Percentiles rank a stretch among this genome's conserved stretches.
Conservation (phyloP, 2,888 invertebrate species). For the Acanthosepion lycidas region DNA sequence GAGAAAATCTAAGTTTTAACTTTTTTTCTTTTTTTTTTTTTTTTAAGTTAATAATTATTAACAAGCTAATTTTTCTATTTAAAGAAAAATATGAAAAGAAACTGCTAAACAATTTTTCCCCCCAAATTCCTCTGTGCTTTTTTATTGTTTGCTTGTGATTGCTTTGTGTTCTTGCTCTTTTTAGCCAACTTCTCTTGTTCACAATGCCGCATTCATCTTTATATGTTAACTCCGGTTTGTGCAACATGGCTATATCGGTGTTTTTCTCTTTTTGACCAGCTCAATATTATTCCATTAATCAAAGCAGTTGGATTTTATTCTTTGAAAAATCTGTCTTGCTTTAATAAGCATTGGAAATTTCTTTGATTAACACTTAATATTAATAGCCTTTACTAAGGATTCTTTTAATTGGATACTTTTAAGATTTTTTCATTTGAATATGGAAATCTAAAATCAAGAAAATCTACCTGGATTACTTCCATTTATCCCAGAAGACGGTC, state of each 20-base stretch:
- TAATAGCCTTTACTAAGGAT: neutral
- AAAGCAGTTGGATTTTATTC: neutral
- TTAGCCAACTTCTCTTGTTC: neutral
- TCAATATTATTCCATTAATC: neutral
- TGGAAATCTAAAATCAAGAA: neutral
- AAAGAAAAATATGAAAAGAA: no score
- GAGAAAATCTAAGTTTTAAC: neutral
- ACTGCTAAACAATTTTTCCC: neutral
- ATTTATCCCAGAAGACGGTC: neutral
- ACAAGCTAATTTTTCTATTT: neutral
- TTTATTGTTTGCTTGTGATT: slow-evolving; percentile 4
- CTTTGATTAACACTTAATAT: neutral
- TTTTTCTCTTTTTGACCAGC: neutral
- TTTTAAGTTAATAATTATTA: neutral
- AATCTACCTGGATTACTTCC: neutral
- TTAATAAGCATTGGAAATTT: neutral
- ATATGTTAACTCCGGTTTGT: neutral
- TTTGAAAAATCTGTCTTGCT: neutral
- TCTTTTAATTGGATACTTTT: neutral
- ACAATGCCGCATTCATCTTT: neutral
- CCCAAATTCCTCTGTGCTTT: slow-evolving; percentile 25
- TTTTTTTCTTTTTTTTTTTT: neutral
- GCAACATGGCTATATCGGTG: neutral
- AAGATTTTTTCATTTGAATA: neutral
- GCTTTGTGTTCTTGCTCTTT: neutral